Evolutionary conservation across 2,113 vertebrate genomes (phyloP).

Genomic region (Cynoglossus semilaevis): DNA sequence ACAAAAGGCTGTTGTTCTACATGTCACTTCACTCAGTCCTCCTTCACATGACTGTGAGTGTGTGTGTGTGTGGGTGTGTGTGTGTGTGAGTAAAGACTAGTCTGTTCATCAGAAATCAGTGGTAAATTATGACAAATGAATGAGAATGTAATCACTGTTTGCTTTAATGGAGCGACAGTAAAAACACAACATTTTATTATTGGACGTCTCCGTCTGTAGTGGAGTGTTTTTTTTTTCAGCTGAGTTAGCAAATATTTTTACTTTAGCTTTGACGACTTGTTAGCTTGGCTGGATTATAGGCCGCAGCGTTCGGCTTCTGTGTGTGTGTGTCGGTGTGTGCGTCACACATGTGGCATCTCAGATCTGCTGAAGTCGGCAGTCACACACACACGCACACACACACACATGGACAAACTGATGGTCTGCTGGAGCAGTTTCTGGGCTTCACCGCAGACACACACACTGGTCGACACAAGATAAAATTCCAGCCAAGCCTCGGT

Average conservation of each 20-base stretch:
- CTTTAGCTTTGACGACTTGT: too few species aligned
- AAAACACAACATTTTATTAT: too few species aligned
- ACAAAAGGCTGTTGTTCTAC: constrained; percentile 66
- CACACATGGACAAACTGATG: constrained; percentile 21
- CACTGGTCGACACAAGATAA: constrained; percentile 20
- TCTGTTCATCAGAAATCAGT: constrained; percentile 16
- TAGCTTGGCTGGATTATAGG: too few species aligned
- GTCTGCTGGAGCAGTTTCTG: constrained; percentile 30
- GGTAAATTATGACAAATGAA: constrained; percentile 9
- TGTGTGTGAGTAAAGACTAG: constrained; percentile 10
- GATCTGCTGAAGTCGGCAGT: constrained; percentile 26
- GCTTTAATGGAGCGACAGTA: constrained; percentile 1
- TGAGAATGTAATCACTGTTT: constrained; percentile 1
- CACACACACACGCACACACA: constrained; percentile 3
- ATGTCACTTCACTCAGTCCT: constrained; percentile 58
- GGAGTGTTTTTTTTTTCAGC: too few species aligned
- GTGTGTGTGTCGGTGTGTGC: background rate
- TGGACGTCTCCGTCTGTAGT: too few species aligned
- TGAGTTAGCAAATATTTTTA: too few species aligned
- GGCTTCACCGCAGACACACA: constrained; percentile 44
- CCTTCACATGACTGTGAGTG: constrained; percentile 18
- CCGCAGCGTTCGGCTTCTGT: too few species aligned
- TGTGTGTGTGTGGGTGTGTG: background rate
- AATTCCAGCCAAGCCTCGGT: constrained; percentile 27
- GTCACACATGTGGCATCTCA: constrained; percentile 23